Conservation (phyloP, 2,888 invertebrate species). For the Hanleya hanleyi region DNA sequence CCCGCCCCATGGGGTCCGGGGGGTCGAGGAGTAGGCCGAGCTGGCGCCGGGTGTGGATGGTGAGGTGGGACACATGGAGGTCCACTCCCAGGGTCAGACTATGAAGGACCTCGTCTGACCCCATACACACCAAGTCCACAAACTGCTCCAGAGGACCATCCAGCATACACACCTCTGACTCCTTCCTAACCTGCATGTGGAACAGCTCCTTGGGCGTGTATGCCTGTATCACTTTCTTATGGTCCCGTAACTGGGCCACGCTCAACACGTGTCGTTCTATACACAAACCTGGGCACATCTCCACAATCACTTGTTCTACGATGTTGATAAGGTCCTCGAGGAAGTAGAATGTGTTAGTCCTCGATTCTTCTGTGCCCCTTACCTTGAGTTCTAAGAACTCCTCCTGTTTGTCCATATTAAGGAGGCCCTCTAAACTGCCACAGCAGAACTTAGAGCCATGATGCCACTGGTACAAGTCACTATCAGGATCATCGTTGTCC, state of each 20-base stretch:
- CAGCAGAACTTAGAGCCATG: conserved; percentile 82
- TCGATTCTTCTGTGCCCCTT: conserved; percentile 77
- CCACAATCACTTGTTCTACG: conserved; percentile 79
- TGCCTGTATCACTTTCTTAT: conserved; percentile 52
- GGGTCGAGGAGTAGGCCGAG: conserved; percentile 76
- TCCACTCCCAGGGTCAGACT: conserved; percentile 77
- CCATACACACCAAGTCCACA: conserved; percentile 78
- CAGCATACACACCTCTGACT: conserved; percentile 69
- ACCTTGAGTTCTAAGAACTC: conserved; percentile 80
- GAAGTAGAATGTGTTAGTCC: conserved; percentile 78
- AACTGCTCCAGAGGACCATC: conserved; percentile 77
- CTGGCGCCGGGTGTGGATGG: conserved; percentile 77
- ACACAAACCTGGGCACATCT: conserved; percentile 81
- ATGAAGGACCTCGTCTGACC: conserved; percentile 75
- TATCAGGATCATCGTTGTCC: conserved; percentile 75
- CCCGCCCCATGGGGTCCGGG: conserved; percentile 76
- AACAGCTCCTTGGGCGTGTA: conserved; percentile 72
- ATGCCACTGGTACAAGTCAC: conserved; percentile 83
- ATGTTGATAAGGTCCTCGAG: conserved; percentile 80
- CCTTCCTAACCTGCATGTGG: conserved; percentile 73
- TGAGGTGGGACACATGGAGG: conserved; percentile 78
- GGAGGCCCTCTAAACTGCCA: conserved; percentile 81
- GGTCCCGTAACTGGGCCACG: conserved; percentile 68
- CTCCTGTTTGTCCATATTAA: conserved; percentile 77
- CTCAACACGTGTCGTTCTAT: conserved; percentile 81